Base-by-base conservation (phyloP, 2,113 vertebrate species). In the Sus scrofa region DNA sequence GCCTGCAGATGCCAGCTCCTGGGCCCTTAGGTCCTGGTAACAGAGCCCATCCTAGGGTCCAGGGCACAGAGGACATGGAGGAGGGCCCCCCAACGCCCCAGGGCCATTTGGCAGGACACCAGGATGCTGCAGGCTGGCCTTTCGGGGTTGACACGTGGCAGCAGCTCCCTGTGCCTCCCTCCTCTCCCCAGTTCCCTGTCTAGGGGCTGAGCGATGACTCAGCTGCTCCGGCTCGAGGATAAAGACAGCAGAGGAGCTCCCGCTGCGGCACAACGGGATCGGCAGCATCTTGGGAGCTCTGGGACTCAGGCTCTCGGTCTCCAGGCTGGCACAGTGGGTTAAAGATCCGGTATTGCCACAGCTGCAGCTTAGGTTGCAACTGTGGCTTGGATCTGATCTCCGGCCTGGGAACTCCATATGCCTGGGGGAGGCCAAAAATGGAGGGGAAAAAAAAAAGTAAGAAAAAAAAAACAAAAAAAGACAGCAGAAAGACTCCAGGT, bases 121-220 rank as follows among this genome's bases (percentile, higher is more conserved):
- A 4, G 16, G 63, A 56, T 32, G 20, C 39, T 1, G 13, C 14
- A 65, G 54, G 75, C 30, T 24, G 60, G 79, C 26, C 68, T 86
- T 39, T 8, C 2, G 5, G 27, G 52, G 67, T 63, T 65, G 19
- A 26, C 7, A 3, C 0, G 18, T 0, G 9, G 77, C 26, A 34
- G 27, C 18, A 5, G 1, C n/a, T 16, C n/a, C 62, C 73, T 7
- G 15, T 1, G 85, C 6, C 77, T 22, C 14, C 44, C 83, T 34
- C 68, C 65, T 75, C 58, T 65, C 12, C 34, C 68, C 63, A 2
- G 9, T 16, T 32, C 30, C 82, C 50, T 11, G 37, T 52, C 81
- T 68, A n/a, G 75, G 87, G 70, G 54, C 71, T 79, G 82, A 93
- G 77, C 44, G 7, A 6, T 94, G 97, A 87, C 63, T 97, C 94